phyloP scores from a whole-genome alignment of 1,140 invertebrate genomes.

The Anagrus nilaparvatae region DNA sequence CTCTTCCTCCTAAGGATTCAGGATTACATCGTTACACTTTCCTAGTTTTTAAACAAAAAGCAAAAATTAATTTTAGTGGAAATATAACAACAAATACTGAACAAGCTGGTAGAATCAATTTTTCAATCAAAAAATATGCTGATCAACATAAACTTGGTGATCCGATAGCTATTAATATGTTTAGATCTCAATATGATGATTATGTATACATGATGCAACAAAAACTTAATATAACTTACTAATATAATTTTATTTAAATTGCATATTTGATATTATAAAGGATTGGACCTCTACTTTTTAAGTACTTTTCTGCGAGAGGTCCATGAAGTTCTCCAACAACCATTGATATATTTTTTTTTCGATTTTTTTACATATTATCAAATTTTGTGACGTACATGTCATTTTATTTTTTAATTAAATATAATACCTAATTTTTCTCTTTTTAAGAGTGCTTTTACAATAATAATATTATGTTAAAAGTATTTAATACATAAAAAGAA shows the following conservation, averaged over 20 bases:
- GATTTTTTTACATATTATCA: too few species aligned
- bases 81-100: not conserved
- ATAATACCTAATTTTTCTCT: too few species aligned
- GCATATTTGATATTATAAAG: too few species aligned
- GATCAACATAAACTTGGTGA: not conserved
- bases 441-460: too few species aligned
- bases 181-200: not conserved
- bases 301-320: not conserved
- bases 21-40: not conserved
- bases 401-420: too few species aligned
- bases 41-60: not conserved
- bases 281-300: too few species aligned
- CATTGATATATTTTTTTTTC: too few species aligned
- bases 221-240: not conserved
- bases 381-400: too few species aligned
- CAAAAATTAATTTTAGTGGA: not conserved
- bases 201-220: slow-evolving; percentile 7
- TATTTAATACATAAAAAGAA: too few species aligned
- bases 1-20: not conserved
- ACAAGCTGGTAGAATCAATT: not conserved
- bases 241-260: not conserved
- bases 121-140: not conserved
- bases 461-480: too few species aligned
- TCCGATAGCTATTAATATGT: not conserved
- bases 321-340: too few species aligned